Evolutionary conservation across 2,113 vertebrate species (phyloP), one percentile per base, ranked within the genome.

Genomic region (Entomyzon cyanotis): DNA sequence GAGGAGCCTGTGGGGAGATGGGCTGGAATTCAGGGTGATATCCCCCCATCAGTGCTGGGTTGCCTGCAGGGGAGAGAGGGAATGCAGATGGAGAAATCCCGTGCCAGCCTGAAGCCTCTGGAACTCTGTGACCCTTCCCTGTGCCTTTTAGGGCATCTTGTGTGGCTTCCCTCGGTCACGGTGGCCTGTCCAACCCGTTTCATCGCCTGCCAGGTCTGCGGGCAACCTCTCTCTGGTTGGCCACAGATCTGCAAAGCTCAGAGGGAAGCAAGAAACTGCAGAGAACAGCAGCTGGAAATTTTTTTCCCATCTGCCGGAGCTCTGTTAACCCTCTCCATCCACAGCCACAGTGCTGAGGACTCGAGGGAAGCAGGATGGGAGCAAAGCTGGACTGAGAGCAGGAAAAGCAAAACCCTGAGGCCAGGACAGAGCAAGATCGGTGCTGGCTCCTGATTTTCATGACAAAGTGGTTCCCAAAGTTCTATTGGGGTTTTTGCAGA

Each of bases 261-360:
- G 50, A 80, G 33, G 19, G 60, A 59, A 81, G 63, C 60, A 47
- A 90, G 44, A 41, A 69, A 8, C 3, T 80, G 47, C 1, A 3
- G 63, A 80, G 59, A 81, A 46, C 27, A 53, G 49, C 24, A 65
- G 35, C 71, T 90, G 67, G 56, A 59, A 96, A 76, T 65, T 60
- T 55, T 76, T 96, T 65, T 70, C 27, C 25, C 31, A 7, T 87
- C 39, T 88, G 41, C 52, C 62, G 0, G 10, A 73, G 70, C 23
- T 30, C 37, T 50, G 12, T 84, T 79, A 65, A 9, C 76, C 71
- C 42, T 58, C 50, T 92, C 55, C 58, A 44, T 60, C 67, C 19
- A 1, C 52, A 76, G 31, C 27, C 22, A 46, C 6, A 0, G 27
- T 70, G 37, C 77, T 2, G 2, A 37, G 77, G 30, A 2, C 22